phyloP scores from a whole-genome alignment of 2,888 invertebrate genomes.

The Ecliptopera silaceata region DNA sequence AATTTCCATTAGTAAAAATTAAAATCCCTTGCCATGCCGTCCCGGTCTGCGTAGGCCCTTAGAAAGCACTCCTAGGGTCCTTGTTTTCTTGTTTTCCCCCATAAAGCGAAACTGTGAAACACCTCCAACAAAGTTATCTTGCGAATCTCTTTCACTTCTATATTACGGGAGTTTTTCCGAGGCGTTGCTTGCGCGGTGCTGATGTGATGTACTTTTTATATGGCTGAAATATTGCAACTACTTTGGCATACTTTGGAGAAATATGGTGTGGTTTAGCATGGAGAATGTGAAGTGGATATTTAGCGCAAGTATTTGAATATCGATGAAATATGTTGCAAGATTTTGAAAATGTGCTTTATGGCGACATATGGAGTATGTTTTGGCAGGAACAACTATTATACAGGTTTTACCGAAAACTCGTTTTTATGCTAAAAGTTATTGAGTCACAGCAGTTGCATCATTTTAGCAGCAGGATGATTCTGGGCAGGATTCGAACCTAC shows the following conservation, averaged over 20 bases:
- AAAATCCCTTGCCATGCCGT: too few relatives aligned
- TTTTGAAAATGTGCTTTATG: neutral
- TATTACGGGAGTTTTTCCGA: conserved; percentile 35
- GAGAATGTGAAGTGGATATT: conserved; percentile 31
- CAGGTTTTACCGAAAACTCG: too few relatives aligned
- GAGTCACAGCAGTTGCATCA: too few relatives aligned
- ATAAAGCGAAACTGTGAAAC: conserved; percentile 51
- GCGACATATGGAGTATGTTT: too few relatives aligned
- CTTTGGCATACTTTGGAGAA: conserved; percentile 25
- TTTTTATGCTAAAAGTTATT: too few relatives aligned
- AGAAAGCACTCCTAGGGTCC: conserved; percentile 49
- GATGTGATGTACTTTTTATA: conserved; percentile 31
- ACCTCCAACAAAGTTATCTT: conserved; percentile 65
- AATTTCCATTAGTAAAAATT: too few relatives aligned
- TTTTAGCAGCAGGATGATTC: too few relatives aligned
- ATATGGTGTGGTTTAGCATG: conserved; percentile 26
- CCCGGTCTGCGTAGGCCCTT: too few relatives aligned
- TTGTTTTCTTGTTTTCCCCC: conserved; percentile 52
- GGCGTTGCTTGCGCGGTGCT: neutral
- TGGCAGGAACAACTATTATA: too few relatives aligned
- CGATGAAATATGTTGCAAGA: conserved; percentile 9
- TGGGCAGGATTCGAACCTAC: too few relatives aligned
- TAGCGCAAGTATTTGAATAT: conserved; percentile 19
- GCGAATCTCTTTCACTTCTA: conserved; percentile 58
- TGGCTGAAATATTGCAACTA: conserved; percentile 38